Percentiles rank a stretch among this genome's conserved stretches.
These are phyloP conservation scores for Lota lota DNA, from an alignment of 2,113 vertebrate species.

Conservation along the genomic window DNA sequence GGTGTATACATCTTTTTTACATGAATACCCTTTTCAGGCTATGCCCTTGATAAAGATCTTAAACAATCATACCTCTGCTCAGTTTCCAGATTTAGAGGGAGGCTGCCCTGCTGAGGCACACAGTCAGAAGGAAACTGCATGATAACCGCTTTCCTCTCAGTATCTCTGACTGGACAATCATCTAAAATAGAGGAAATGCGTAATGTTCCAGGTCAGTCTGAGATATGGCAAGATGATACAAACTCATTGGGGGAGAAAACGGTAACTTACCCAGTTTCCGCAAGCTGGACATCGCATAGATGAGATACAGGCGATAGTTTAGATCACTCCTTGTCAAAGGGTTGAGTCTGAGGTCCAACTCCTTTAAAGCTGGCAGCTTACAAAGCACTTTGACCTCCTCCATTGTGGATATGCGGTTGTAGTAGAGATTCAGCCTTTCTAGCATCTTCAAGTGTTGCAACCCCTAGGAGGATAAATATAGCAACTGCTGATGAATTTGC, in stretches of 20 bases:
- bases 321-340: conserved; percentile 70
- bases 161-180: conserved; percentile 71
- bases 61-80: conserved; percentile 35
- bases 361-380: conserved; percentile 58
- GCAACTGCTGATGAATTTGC: not conserved
- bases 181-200: conserved; percentile 51
- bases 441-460: conserved; percentile 72
- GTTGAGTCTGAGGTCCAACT: conserved; percentile 81
- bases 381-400: conserved; percentile 72
- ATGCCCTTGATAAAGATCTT: not conserved
- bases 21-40: no score
- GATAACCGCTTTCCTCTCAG: conserved; percentile 69
- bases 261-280: conserved; percentile 68
- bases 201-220: not conserved
- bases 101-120: conserved; percentile 35
- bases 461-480: conserved; percentile 56
- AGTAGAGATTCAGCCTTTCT: conserved; percentile 80
- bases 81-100: conserved; percentile 22
- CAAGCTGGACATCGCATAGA: conserved; percentile 73
- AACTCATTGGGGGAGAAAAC: not conserved
- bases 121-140: conserved; percentile 71
- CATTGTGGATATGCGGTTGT: conserved; percentile 75
- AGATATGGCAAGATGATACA: not conserved
- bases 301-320: conserved; percentile 72
- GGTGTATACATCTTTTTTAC: no score